These are phyloP conservation scores for Trichopria drosophilae DNA, from an alignment of 2,888 invertebrate genomes.

Conservation along the genomic window DNA sequence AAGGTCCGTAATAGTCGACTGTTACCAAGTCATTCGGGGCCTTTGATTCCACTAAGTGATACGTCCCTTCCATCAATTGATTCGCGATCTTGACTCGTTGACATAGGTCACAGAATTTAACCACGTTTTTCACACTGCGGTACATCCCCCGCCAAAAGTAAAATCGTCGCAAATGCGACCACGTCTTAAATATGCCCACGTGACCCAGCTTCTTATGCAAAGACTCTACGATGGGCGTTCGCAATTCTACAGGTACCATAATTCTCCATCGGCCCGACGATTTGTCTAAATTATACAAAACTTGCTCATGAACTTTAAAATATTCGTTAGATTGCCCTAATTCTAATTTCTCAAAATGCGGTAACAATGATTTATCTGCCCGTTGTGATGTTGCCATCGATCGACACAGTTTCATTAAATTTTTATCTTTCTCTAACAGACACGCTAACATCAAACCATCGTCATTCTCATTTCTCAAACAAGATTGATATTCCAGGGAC, in stretches of 20 bases:
- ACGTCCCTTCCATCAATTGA: not conserved
- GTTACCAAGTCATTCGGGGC: conserved; percentile 19
- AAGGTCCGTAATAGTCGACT: conserved; percentile 29
- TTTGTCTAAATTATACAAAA: conserved; percentile 24
- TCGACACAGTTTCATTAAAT: no score
- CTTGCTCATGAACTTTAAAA: conserved; percentile 12
- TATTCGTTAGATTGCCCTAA: no score
- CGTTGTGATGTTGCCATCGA: no score
- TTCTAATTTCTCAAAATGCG: no score
- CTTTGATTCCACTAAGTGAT: conserved; percentile 12
- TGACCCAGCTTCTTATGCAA: conserved; percentile 5
- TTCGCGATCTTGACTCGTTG: conserved; percentile 1
- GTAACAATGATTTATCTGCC: no score
- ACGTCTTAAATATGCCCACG: conserved; percentile 6
- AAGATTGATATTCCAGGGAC: no score
- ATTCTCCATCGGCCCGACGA: conserved; percentile 14
- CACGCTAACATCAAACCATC: no score
- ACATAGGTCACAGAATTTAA: conserved; percentile 1
- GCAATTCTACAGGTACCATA: conserved; percentile 11
- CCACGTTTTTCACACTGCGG: not conserved
- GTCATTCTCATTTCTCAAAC: no score
- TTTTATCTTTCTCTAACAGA: no score
- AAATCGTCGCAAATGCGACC: no score
- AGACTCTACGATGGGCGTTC: not conserved
- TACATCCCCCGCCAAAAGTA: conserved; percentile 5